Evolutionary conservation across 2,888 invertebrate genomes (phyloP).

Genomic region (Ennomos erosarius): DNA sequence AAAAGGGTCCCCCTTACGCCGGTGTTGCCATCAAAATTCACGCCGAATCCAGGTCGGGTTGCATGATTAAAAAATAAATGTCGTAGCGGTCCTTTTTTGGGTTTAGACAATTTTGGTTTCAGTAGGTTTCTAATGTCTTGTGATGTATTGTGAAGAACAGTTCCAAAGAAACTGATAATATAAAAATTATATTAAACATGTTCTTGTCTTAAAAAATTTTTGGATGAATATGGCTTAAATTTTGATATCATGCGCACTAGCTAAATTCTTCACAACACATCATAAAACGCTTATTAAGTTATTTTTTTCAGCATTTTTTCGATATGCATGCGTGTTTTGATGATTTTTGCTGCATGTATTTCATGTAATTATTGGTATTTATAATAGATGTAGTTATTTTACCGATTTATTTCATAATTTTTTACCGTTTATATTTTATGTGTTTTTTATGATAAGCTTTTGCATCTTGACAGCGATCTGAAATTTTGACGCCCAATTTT

Average conservation of each 20-base stretch:
- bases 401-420: neutral
- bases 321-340: constrained; percentile 9
- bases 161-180: neutral
- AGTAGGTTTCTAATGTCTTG: constrained; percentile 31
- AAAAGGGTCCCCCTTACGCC: constrained; percentile 79
- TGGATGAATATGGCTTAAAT: neutral
- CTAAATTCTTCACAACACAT: constrained; percentile 28
- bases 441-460: neutral
- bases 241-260: constrained; percentile 21
- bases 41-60: constrained; percentile 76
- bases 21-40: constrained; percentile 83
- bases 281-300: constrained; percentile 23
- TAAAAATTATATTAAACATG: too few species aligned
- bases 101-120: constrained; percentile 35
- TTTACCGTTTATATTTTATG: constrained; percentile 5
- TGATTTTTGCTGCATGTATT: constrained; percentile 23
- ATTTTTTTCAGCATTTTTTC: constrained; percentile 13
- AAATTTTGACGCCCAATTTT: neutral
- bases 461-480: constrained; percentile 12
- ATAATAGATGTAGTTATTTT: constrained; percentile 6
- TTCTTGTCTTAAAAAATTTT: too few species aligned
- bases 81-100: constrained; percentile 53
- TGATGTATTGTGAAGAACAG: constrained; percentile 27
- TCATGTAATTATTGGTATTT: constrained; percentile 9
- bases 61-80: constrained; percentile 58